Conservation (phyloP, 2,113 vertebrate species). For the Callorhinus ursinus region DNA sequence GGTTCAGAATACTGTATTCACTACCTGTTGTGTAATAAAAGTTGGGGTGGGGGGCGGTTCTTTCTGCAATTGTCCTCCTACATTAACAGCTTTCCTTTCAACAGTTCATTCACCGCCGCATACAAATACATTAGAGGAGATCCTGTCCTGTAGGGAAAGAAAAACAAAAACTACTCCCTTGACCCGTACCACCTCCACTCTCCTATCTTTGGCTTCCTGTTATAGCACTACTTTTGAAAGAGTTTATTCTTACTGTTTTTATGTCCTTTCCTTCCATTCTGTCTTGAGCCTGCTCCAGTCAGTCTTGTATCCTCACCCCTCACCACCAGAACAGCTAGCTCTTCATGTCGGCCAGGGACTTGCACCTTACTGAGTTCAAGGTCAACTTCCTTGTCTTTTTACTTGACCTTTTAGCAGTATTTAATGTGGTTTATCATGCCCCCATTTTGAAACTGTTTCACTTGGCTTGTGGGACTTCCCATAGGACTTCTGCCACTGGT, state of each 20-base stretch:
- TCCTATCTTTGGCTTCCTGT: not conserved
- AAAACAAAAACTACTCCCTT: not conserved
- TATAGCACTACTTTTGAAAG: not conserved
- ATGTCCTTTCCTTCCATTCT: not conserved
- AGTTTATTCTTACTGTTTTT: not conserved
- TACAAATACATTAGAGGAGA: not conserved
- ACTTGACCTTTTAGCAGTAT: not conserved
- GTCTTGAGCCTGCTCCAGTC: not conserved
- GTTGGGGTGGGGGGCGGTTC: not conserved
- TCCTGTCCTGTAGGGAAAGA: not conserved
- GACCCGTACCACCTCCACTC: not conserved
- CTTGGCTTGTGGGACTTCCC: not conserved
- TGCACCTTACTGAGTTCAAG: not conserved
- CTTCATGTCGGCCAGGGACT: not conserved
- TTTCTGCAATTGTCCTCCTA: not conserved
- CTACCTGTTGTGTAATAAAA: not conserved
- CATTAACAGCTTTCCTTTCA: not conserved
- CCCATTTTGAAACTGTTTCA: not conserved
- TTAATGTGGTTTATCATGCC: not conserved
- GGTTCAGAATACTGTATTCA: not conserved
- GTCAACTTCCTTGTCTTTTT: not conserved
- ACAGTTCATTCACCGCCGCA: not conserved
- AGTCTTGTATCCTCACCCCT: not conserved
- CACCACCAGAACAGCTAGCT: not conserved
- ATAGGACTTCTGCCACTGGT: not conserved